Conservation (phyloP, 1,140 invertebrate species). For the Musca vetustissima region DNA sequence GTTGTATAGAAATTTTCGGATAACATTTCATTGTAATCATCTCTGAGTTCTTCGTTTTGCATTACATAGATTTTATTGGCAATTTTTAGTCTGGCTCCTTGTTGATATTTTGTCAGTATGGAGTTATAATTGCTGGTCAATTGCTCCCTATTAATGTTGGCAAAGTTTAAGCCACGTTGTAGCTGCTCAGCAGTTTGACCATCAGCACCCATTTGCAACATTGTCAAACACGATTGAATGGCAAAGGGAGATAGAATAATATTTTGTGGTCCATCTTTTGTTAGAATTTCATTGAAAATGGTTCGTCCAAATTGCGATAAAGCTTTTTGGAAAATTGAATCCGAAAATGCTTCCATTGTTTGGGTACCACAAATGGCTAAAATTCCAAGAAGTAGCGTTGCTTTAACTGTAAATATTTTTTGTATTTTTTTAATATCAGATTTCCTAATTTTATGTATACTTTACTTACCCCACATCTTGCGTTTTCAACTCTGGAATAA, state of each 20-base stretch:
- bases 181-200: constrained; percentile 59
- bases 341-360: too few relatives aligned
- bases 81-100: constrained; percentile 40
- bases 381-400: too few relatives aligned
- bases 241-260: constrained; percentile 64
- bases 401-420: too few relatives aligned
- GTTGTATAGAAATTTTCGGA: constrained; percentile 41
- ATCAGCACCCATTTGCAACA: constrained; percentile 60
- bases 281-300: constrained; percentile 32
- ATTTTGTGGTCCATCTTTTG: constrained; percentile 48
- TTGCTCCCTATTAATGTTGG: constrained; percentile 24
- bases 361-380: too few relatives aligned
- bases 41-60: constrained; percentile 29
- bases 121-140: constrained; percentile 38
- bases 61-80: too few relatives aligned
- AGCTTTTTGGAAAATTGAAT: too few relatives aligned
- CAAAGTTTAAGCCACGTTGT: constrained; percentile 47
- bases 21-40: constrained; percentile 37
- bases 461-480: too few relatives aligned
- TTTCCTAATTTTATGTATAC: too few relatives aligned
- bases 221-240: constrained; percentile 59
- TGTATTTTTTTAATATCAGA: too few relatives aligned
- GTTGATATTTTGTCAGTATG: constrained; percentile 35
- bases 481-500: too few relatives aligned
- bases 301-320: constrained; percentile 37